Evolutionary conservation across 1,140 invertebrate species (phyloP).

Genomic region (Micrasema longulum): DNA sequence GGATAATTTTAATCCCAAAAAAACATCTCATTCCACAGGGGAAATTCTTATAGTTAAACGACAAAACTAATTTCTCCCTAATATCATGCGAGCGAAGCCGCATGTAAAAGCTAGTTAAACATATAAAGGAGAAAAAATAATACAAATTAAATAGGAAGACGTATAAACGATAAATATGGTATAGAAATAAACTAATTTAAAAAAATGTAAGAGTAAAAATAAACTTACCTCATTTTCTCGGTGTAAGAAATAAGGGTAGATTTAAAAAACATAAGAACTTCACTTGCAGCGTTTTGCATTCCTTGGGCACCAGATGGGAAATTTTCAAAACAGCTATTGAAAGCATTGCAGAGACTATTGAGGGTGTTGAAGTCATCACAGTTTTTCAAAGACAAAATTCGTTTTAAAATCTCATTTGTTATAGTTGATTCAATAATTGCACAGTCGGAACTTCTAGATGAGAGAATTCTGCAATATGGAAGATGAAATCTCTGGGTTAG

Average conservation of each 20-base stretch:
- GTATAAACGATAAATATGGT: too few species aligned
- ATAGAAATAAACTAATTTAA: too few species aligned
- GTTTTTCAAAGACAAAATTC: background rate
- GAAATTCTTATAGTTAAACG: too few species aligned
- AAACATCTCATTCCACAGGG: too few species aligned
- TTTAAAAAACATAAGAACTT: conserved; percentile 43
- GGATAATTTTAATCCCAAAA: too few species aligned
- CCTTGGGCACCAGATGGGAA: conserved; percentile 21
- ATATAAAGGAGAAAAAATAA: too few species aligned
- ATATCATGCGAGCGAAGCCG: too few species aligned
- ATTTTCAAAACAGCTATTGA: conserved; percentile 48
- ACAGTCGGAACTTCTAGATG: background rate
- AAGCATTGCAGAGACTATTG: conserved; percentile 44
- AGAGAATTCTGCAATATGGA: conserved; percentile 40
- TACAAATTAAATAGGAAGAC: too few species aligned
- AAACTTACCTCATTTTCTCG: conserved; percentile 36
- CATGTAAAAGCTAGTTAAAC: too few species aligned
- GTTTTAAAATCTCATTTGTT: conserved; percentile 29
- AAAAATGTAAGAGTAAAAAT: too few species aligned
- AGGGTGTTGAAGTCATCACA: conserved; percentile 21
- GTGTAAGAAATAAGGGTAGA: conserved; percentile 24
- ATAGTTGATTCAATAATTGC: conserved; percentile 20
- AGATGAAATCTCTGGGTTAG: background rate
- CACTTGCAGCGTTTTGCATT: background rate
- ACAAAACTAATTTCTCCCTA: too few species aligned